These are phyloP conservation scores for Julus scandinavius DNA, from an alignment of 2,888 invertebrate genomes.

Conservation along the genomic window DNA sequence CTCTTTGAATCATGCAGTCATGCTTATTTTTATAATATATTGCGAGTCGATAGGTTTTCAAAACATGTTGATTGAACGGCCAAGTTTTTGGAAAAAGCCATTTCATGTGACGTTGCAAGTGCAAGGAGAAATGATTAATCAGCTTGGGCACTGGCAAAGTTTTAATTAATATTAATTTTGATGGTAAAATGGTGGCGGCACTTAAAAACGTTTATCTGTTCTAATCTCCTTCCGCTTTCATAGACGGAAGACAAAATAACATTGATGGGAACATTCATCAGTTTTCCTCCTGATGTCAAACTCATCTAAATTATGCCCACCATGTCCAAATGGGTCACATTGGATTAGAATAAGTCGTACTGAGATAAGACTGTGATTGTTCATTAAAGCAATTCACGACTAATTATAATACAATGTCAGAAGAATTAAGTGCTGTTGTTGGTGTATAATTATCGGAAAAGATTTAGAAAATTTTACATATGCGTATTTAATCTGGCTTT, in stretches of 20 bases:
- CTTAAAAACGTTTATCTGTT: background rate
- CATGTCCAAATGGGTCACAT: slow-evolving; percentile 38
- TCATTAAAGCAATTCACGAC: slow-evolving; percentile 30
- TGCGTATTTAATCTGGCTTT: background rate
- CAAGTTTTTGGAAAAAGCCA: background rate
- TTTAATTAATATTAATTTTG: slow-evolving; percentile 36
- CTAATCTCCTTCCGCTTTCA: slow-evolving; percentile 42
- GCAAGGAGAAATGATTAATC: background rate
- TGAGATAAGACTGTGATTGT: slow-evolving; percentile 15
- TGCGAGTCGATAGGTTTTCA: background rate
- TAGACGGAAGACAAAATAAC: background rate
- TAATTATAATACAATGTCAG: slow-evolving; percentile 34
- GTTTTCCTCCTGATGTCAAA: background rate
- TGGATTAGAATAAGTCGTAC: slow-evolving; percentile 9
- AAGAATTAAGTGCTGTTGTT: slow-evolving; percentile 3
- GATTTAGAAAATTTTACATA: background rate
- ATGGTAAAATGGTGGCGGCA: background rate
- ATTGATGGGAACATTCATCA: slow-evolving; percentile 10
- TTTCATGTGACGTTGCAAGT: background rate
- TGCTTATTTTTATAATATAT: background rate
- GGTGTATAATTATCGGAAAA: background rate
- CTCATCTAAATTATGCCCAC: background rate
- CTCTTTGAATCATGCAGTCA: slow-evolving; percentile 22
- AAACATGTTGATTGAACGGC: background rate
- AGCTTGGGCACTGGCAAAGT: background rate